Evolutionary conservation across 2,888 invertebrate species (phyloP), one percentile per base, ranked within the genome.

Genomic region (Orthonychiurus folsomi): DNA sequence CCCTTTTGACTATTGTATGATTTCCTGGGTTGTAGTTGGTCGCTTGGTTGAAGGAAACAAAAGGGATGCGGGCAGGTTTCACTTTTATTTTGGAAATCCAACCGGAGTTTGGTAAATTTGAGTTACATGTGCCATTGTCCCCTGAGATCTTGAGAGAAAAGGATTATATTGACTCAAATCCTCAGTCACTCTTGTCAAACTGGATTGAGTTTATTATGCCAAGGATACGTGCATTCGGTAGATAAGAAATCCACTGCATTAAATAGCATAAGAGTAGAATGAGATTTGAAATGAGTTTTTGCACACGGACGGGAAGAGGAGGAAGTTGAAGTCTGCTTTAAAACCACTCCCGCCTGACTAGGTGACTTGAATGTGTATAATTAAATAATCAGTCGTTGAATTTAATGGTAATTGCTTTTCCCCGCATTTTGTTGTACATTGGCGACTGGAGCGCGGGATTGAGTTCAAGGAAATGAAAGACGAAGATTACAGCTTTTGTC

Each of bases 341-440:
- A n/a, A n/a, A n/a, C n/a, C n/a, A n/a, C n/a, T n/a, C n/a, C n/a
- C n/a, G n/a, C n/a, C n/a, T n/a, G n/a, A 9, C 9, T 37, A 21
- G 37, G 37, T 21, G 27, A 24, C 21, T 27, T 53, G 26, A 59
- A 27, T 59, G 25, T 50, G 27, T 20, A 25, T 60, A 63, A 57
- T 60, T 48, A 62, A 64, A 64, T 64, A 64, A 64, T 64, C 68
- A 66, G 66, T 64, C 66, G 63, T 68, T 69, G 68, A 66, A 63
- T 69, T 67, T 69, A 69, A 69, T 69, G 69, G 66, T 69, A 67
- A 69, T 68, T 69, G 66, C 66, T 67, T 69, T 68, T 63, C 65
- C 61, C 61, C 60, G 37, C 37, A 37, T 15, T 37, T 37, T 5
- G 37, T 15, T 5, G 5, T 37, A 37, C 15, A 5, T 37, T 37